Conservation (phyloP, 2,113 vertebrate species). For the Pseudorectes ferrugineus region DNA sequence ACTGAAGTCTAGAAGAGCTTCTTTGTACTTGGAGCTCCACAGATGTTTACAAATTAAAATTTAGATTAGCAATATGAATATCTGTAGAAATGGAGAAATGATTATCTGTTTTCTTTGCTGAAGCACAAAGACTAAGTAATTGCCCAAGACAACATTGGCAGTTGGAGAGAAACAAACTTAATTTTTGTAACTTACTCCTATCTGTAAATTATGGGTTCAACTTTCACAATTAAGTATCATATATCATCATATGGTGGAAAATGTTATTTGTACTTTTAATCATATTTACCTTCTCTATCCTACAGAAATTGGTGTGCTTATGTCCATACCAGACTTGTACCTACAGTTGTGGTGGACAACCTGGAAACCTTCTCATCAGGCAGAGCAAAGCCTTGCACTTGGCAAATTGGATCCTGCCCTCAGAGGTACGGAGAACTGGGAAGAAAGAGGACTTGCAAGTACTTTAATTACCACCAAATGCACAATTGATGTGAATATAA, state of each 20-base stretch:
- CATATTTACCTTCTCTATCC: not conserved
- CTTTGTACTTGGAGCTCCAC: not conserved
- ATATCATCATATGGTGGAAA: not conserved
- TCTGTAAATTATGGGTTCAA: not conserved
- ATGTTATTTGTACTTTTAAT: not conserved
- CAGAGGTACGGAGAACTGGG: conserved; percentile 59
- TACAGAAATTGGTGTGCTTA: conserved; percentile 82
- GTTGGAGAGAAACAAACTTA: not conserved
- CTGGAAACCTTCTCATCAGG: conserved; percentile 54
- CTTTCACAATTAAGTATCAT: not conserved
- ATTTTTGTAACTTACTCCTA: not conserved
- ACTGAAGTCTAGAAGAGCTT: not conserved
- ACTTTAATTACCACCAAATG: not conserved
- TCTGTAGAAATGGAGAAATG: not conserved
- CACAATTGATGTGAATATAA: not conserved
- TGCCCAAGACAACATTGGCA: not conserved
- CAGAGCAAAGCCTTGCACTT: conserved; percentile 60
- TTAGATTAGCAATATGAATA: not conserved
- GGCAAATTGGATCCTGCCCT: conserved; percentile 62
- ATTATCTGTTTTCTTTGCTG: not conserved
- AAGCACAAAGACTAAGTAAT: not conserved
- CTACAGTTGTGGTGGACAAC: conserved; percentile 68
- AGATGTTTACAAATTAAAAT: not conserved
- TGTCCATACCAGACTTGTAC: conserved; percentile 75
- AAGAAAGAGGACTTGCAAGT: not conserved